Conservation (phyloP, 2,113 vertebrate genomes). For the Hippocampus comes region DNA sequence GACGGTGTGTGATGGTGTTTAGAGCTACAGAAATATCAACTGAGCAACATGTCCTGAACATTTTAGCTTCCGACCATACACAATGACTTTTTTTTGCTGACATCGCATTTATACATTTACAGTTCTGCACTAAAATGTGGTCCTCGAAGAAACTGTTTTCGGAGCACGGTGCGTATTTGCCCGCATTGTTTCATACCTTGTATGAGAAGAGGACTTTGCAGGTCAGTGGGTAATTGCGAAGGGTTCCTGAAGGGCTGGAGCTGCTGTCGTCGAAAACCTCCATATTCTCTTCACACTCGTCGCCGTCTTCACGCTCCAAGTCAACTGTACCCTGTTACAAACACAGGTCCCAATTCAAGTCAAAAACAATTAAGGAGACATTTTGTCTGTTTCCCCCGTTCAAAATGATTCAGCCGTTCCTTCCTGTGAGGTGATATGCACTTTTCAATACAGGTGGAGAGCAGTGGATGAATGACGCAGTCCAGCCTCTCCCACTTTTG, state of each 20-base stretch:
- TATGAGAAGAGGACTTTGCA: constrained; percentile 98
- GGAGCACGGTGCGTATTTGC: background rate
- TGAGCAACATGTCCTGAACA: too few relatives aligned
- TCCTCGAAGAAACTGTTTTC: background rate
- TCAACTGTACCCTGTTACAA: constrained; percentile 81
- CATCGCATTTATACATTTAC: too few relatives aligned
- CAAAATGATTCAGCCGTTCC: background rate
- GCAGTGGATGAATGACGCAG: constrained; percentile 31
- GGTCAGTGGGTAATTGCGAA: constrained; percentile 94
- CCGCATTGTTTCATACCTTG: constrained; percentile 73
- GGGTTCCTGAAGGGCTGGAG: constrained; percentile 95
- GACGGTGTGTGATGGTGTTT: too few relatives aligned
- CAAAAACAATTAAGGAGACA: constrained; percentile 4
- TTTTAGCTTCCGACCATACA: too few relatives aligned
- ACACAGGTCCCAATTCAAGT: constrained; percentile 37
- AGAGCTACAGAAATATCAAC: background rate
- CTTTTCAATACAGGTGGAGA: constrained; percentile 45
- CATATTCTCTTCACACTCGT: constrained; percentile 96
- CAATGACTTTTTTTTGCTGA: too few relatives aligned
- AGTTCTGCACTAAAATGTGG: background rate
- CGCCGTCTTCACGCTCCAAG: constrained; percentile 87
- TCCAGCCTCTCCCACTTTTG: constrained; percentile 48
- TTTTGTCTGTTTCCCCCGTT: constrained; percentile 22
- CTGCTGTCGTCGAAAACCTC: constrained; percentile 96
- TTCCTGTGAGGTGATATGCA: constrained; percentile 13